Conservation (phyloP, 2,888 invertebrate species). For the Macrosiphum euphorbiae region DNA sequence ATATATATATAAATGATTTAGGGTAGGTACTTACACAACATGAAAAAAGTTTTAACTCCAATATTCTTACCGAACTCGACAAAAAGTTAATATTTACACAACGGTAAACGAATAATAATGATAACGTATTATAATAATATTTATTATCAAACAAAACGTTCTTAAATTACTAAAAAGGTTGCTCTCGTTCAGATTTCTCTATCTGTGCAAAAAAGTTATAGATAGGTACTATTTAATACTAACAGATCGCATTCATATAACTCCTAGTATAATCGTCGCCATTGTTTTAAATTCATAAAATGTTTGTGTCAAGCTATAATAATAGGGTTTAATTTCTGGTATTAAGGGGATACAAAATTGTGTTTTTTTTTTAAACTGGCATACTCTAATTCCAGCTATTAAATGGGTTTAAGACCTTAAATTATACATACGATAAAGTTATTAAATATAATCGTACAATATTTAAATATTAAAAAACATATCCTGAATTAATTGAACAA, state of each 20-base stretch:
- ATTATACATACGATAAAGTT: neutral
- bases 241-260: neutral
- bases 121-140: neutral
- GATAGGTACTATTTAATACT: neutral
- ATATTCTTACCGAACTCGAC: too few species aligned
- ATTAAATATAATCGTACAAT: neutral
- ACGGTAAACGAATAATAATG: neutral
- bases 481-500: neutral
- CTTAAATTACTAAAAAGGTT: neutral
- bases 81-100: neutral
- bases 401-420: neutral
- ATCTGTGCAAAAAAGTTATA: neutral
- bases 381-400: neutral
- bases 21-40: too few species aligned
- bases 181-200: neutral
- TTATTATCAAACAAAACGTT: neutral
- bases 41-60: too few species aligned
- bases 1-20: too few species aligned
- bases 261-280: neutral
- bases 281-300: neutral
- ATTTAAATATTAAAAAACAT: neutral
- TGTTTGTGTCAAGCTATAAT: neutral
- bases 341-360: neutral
- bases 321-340: neutral
- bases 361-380: neutral